Conservation (phyloP, 2,797 vertebrate genomes). For the Sebastes oblongus region DNA sequence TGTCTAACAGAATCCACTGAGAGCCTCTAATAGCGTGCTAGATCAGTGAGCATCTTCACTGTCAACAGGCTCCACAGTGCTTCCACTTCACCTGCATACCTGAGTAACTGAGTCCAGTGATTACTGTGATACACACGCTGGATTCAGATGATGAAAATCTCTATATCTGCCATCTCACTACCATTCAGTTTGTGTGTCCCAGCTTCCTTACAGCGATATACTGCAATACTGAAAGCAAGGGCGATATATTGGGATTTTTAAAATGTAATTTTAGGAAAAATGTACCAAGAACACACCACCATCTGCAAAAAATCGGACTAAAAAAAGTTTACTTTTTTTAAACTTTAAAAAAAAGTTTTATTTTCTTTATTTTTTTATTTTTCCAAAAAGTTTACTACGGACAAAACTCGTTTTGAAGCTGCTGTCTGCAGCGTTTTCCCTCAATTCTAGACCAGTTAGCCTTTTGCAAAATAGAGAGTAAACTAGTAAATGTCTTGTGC, state of each 20-base stretch:
- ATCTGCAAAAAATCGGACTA: too few relatives aligned
- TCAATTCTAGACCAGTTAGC: too few relatives aligned
- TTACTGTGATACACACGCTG: neutral
- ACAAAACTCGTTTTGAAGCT: too few relatives aligned
- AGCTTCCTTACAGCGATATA: neutral
- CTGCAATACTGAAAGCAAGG: too few relatives aligned
- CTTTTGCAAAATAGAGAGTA: neutral
- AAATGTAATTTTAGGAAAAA: too few relatives aligned
- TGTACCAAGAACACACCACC: too few relatives aligned
- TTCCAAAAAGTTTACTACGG: too few relatives aligned
- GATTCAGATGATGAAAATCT: neutral
- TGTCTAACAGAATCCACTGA: neutral
- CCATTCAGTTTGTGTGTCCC: neutral
- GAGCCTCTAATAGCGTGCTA: neutral
- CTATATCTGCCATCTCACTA: neutral
- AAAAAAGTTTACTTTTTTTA: too few relatives aligned
- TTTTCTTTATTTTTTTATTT: too few relatives aligned
- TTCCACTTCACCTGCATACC: neutral
- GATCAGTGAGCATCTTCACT: neutral
- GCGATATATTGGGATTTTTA: too few relatives aligned
- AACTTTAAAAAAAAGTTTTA: too few relatives aligned
- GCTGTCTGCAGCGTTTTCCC: too few relatives aligned
- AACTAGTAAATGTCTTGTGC: neutral
- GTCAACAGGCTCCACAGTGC: neutral
- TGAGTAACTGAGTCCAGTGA: neutral